A percentile compares a stretch with the other conserved stretches of the same genome.
Evolutionary conservation across 1,140 invertebrate genomes (phyloP).

Genomic region (Macrobrachium rosenbergii): DNA sequence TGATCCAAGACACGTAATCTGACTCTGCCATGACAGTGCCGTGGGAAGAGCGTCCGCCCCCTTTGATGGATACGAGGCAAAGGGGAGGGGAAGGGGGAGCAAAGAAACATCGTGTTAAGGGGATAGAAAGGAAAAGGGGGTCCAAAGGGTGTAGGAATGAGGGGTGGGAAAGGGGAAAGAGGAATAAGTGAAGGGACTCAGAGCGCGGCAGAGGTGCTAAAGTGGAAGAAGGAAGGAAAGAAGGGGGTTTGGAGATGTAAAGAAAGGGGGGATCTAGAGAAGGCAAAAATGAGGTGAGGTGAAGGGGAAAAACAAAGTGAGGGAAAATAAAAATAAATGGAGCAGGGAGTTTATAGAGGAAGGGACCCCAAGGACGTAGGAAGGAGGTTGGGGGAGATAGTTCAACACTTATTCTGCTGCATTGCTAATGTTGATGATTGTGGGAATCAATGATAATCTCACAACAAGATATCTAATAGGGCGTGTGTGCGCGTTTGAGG

Average conservation of each 20-base stretch:
- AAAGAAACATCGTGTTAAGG: neutral
- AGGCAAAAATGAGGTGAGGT: neutral
- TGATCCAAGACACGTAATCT: constrained; percentile 25
- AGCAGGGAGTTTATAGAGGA: neutral
- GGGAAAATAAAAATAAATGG: neutral
- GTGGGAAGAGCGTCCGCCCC: constrained; percentile 15
- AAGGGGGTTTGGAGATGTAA: neutral
- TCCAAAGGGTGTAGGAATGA: neutral
- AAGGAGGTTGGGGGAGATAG: neutral
- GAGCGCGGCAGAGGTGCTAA: neutral
- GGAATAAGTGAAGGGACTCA: neutral
- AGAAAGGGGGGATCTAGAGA: neutral
- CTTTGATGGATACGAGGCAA: neutral
- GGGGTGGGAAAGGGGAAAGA: neutral
- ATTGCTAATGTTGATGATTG: too few species aligned
- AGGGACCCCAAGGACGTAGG: neutral
- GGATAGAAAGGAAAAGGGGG: neutral
- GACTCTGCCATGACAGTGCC: constrained; percentile 10
- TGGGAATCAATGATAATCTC: too few species aligned
- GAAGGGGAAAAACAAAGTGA: neutral
- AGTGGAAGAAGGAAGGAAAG: neutral
- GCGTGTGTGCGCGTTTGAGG: too few species aligned
- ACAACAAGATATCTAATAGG: too few species aligned
- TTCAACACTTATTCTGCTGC: too few species aligned
- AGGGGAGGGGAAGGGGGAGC: neutral